Evolutionary conservation across 2,888 invertebrate species (phyloP), one percentile per base, ranked within the genome.

Genomic region (Drosophila nr. fundita): DNA sequence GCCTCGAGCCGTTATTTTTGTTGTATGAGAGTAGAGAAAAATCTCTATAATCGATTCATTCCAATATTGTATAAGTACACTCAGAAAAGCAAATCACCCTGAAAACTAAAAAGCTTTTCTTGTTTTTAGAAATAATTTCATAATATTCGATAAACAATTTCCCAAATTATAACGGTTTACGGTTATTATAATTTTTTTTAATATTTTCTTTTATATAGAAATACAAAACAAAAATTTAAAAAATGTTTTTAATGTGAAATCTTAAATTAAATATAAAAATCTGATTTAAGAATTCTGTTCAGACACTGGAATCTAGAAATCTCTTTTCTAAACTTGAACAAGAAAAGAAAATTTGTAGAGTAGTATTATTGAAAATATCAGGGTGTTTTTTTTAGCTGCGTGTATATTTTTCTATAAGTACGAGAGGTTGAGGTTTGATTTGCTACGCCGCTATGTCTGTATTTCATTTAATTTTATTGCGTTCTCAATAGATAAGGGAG

Each of bases 401-500:
- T 45, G 45, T 45, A 15, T 45, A 6, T 29, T 6, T 50, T 27
- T 29, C n/a, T 50, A 6, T 11, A n/a, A 11, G 7, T 50, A 7
- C 29, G 50, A 29, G 59, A 34, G 38, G 32, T 65, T 32, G 18
- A 60, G 57, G 53, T 60, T 73, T 55, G 34, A 48, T 78, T 78
- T 77, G 78, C 78, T 78, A 67, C 66, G 57, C 10, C 45, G 63
- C 45, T 48, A 15, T 24, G 2, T 58, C 27, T 30, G 27, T 59
- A 42, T 29, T 64, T 60, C 29, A 61, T 65, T 77, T 71, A 30
- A 36, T 70, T 73, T 66, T 61, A 60, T 64, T 78, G 72, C 55
- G 68, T 70, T 75, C 64, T 15, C 36, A 65, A 73, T 68, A 70
- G 73, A 76, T 80, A 81, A 82, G 82, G 49, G n/a, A 10, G 27